Evolutionary conservation across 2,113 vertebrate genomes (phyloP).

Genomic region (Bucco capensis): DNA sequence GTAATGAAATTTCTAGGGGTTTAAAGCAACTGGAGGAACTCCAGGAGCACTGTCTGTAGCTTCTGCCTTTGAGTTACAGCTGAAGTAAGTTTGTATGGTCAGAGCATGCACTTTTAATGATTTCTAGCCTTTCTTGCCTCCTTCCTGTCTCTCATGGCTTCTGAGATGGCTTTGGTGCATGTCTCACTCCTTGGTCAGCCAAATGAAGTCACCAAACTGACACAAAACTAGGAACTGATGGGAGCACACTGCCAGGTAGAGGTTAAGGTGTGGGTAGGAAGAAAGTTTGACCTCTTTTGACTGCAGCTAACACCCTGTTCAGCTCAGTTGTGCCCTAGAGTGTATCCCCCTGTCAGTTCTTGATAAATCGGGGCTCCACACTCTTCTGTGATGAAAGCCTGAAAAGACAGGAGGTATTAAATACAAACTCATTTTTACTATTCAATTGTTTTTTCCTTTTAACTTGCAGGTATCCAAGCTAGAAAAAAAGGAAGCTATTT

Average conservation of each 20-base stretch:
- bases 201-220: neutral
- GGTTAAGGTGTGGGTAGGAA: neutral
- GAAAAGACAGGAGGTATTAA: neutral
- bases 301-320: neutral
- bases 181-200: neutral
- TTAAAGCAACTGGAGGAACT: neutral
- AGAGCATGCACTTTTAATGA: neutral
- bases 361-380: neutral
- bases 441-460: neutral
- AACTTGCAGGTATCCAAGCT: slow-evolving; percentile 60
- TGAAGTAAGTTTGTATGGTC: neutral
- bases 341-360: neutral
- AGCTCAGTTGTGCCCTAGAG: neutral
- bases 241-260: neutral
- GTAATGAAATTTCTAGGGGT: neutral
- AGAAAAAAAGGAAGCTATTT: slow-evolving; percentile 27
- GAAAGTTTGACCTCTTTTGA: neutral
- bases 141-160: neutral
- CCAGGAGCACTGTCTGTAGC: neutral
- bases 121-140: neutral
- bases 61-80: neutral
- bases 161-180: neutral
- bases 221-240: neutral
- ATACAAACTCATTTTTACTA: neutral
- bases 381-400: neutral